A percentile compares a stretch with the other conserved stretches of the same genome.
These are phyloP conservation scores for Pantherophis vulpinus DNA, from an alignment of 2,797 vertebrate species.

Conservation along the genomic window DNA sequence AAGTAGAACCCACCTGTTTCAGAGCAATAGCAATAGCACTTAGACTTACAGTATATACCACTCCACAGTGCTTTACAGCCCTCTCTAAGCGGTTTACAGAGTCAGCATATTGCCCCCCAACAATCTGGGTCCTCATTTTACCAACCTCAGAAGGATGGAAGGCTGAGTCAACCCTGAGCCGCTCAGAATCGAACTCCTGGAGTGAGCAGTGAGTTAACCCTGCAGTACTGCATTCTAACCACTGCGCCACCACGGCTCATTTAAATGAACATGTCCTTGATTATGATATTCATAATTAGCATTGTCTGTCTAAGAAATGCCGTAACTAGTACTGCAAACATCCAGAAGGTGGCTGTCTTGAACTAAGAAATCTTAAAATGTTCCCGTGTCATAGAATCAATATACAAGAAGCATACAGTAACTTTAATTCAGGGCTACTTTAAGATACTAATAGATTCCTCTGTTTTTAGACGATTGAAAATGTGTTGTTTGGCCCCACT, in stretches of 20 bases:
- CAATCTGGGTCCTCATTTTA: no score
- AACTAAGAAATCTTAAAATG: neutral
- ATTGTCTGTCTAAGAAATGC: neutral
- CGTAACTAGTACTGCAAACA: neutral
- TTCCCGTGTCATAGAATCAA: neutral
- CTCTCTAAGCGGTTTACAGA: no score
- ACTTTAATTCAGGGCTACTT: neutral
- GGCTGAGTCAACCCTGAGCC: no score
- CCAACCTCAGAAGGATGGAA: no score
- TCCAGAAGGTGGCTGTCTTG: conserved; percentile 51
- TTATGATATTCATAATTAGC: neutral
- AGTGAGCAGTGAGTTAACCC: no score
- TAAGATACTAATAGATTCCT: neutral
- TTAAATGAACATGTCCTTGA: neutral
- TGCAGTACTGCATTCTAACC: no score
- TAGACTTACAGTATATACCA: no score
- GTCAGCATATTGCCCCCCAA: no score
- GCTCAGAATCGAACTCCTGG: no score
- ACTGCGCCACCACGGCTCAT: no score
- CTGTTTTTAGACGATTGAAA: neutral
- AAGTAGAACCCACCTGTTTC: neutral
- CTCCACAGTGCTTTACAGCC: no score
- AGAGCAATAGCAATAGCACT: neutral
- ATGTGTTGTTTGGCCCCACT: neutral
- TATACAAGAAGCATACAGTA: neutral